These are phyloP conservation scores for Lagorchestes hirsutus DNA, from an alignment of 2,797 vertebrate species.

Conservation along the genomic window DNA sequence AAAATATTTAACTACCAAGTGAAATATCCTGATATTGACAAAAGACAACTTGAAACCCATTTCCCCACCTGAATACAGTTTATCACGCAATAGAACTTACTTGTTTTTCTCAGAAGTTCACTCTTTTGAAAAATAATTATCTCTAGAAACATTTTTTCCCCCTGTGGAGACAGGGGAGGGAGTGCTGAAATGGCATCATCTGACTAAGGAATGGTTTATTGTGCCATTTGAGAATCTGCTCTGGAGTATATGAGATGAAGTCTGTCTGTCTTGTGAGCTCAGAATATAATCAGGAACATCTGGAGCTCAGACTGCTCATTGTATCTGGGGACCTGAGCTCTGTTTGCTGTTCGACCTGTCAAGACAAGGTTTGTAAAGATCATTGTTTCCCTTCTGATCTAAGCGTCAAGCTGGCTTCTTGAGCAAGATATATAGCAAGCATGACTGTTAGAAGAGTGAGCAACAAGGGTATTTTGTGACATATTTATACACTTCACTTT, in stretches of 20 bases:
- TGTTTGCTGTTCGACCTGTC: conserved; percentile 23
- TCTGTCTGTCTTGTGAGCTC: conserved; percentile 42
- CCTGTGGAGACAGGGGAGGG: conserved; percentile 21
- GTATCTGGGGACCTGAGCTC: background rate
- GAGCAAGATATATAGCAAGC: conserved; percentile 39
- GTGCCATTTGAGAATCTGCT: conserved; percentile 58
- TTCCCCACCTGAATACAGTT: conserved; percentile 32
- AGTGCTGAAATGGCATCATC: background rate
- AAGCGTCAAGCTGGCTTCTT: conserved; percentile 45
- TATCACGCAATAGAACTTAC: conserved; percentile 54
- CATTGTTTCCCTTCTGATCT: conserved; percentile 49
- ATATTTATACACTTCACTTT: conserved; percentile 40
- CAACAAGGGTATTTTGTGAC: conserved; percentile 45
- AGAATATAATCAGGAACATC: conserved; percentile 41
- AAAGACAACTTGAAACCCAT: conserved; percentile 36
- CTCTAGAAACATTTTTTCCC: conserved; percentile 35
- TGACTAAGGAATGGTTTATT: conserved; percentile 51
- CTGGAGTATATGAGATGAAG: conserved; percentile 45
- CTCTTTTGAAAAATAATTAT: conserved; percentile 55
- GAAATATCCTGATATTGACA: conserved; percentile 54
- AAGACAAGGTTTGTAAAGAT: conserved; percentile 32
- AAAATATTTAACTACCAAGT: conserved; percentile 66
- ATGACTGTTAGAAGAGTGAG: background rate
- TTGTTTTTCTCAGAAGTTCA: conserved; percentile 39
- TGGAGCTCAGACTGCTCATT: conserved; percentile 31